phyloP scores from a whole-genome alignment of 2,113 vertebrate species.

The Campylomormyrus tamandua region DNA sequence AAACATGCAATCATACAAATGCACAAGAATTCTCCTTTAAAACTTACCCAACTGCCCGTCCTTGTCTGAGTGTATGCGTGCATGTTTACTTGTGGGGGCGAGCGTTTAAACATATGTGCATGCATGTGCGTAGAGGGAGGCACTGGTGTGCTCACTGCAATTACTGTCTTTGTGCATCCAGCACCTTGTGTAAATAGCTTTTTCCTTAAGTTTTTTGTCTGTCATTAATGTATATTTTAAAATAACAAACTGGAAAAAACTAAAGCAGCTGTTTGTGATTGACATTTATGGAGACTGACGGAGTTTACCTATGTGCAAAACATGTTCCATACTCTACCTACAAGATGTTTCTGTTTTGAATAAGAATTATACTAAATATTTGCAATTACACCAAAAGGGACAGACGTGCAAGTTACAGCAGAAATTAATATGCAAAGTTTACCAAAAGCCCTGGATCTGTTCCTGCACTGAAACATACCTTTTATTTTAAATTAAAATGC shows the following conservation, averaged over 20 bases:
- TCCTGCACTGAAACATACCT: not conserved
- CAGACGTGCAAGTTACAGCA: not conserved
- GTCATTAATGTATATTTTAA: slow-evolving; percentile 30
- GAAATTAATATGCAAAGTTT: not conserved
- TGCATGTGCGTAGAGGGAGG: not conserved
- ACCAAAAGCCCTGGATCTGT: not conserved
- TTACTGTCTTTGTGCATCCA: not conserved
- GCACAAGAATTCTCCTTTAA: not conserved
- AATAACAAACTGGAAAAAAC: slow-evolving; percentile 11
- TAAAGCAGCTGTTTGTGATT: not conserved
- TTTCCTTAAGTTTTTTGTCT: slow-evolving; percentile 13
- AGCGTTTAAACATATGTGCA: not conserved
- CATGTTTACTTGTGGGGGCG: not conserved
- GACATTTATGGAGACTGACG: not conserved
- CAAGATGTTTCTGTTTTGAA: not conserved
- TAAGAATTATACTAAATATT: not conserved
- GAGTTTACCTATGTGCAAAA: not conserved
- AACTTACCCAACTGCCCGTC: not conserved
- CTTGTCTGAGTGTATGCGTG: not conserved
- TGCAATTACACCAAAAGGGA: not conserved
- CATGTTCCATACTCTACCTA: not conserved
- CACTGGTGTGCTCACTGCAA: slow-evolving; percentile 17
- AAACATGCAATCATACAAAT: not conserved
- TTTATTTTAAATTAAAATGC: not conserved
- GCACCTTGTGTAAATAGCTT: slow-evolving; percentile 25